Conservation (phyloP, 2,888 invertebrate genomes). For the Cephus nigrinus region DNA sequence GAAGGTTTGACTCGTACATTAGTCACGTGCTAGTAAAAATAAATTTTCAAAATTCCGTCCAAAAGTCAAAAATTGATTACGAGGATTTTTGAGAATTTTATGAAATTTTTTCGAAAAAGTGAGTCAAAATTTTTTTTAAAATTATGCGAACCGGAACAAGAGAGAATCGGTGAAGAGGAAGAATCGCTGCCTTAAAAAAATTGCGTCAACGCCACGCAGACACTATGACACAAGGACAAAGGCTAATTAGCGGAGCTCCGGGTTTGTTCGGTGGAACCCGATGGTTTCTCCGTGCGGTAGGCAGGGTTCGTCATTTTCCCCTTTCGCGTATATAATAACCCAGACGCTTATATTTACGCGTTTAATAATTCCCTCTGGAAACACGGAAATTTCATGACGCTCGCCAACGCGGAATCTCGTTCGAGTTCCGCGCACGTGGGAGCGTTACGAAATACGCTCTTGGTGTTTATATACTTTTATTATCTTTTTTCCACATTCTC, state of each 20-base stretch:
- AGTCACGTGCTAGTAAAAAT: neutral
- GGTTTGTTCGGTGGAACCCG: neutral
- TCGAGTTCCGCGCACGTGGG: neutral
- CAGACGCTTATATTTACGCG: neutral
- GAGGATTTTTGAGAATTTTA: too few relatives aligned
- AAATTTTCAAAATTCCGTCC: neutral
- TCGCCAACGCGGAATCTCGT: neutral
- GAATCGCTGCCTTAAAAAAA: neutral
- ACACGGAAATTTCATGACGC: neutral
- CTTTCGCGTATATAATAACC: neutral
- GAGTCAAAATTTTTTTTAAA: neutral
- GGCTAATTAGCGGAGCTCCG: conserved; percentile 23
- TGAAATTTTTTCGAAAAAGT: neutral
- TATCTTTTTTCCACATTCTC: neutral
- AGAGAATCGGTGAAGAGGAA: neutral
- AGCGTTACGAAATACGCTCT: neutral
- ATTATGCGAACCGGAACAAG: neutral
- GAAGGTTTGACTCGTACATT: neutral
- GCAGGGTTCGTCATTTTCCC: neutral
- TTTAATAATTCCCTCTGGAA: neutral
- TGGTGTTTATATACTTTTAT: neutral
- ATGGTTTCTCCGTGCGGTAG: neutral
- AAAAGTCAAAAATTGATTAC: neutral
- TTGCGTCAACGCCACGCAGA: neutral
- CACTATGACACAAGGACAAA: conserved; percentile 20